Percentiles rank a stretch among this genome's conserved stretches.
Conservation (phyloP, 2,797 vertebrate genomes). For the Allochrocebus solatus region DNA sequence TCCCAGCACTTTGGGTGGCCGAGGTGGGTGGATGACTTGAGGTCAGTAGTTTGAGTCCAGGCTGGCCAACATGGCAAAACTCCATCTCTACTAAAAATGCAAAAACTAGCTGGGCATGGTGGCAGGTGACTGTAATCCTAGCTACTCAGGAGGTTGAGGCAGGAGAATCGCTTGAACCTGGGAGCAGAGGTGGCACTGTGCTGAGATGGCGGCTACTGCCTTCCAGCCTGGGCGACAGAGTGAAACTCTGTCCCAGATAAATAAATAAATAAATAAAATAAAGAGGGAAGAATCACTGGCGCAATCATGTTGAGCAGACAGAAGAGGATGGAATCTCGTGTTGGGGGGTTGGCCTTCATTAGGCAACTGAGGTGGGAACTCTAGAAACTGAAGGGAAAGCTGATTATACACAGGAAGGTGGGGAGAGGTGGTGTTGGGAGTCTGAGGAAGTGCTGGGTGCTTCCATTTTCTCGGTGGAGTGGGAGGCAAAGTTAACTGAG, state of each 20-base stretch:
- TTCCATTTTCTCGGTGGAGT: neutral
- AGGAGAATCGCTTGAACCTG: too few relatives aligned
- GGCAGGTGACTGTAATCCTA: too few relatives aligned
- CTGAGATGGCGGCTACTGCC: neutral
- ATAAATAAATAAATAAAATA: neutral
- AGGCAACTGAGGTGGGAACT: neutral
- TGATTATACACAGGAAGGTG: neutral
- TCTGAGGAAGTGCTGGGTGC: neutral
- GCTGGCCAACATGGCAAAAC: neutral
- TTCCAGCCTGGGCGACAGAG: neutral
- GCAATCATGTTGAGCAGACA: neutral
- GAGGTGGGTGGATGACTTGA: neutral
- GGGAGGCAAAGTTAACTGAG: neutral
- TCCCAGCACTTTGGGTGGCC: neutral
- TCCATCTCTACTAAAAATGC: too few relatives aligned
- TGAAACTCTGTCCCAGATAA: neutral
- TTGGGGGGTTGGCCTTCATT: neutral
- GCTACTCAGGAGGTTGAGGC: too few relatives aligned
- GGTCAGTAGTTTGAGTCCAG: neutral
- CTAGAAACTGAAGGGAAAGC: accelerated
- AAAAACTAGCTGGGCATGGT: too few relatives aligned
- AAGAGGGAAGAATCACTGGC: neutral
- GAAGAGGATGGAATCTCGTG: neutral
- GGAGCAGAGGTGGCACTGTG: too few relatives aligned
- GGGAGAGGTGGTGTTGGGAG: neutral